Evolutionary conservation across 2,113 vertebrate genomes (phyloP), one percentile per base, ranked within the genome.

Genomic region (Amblyopsis rosae): DNA sequence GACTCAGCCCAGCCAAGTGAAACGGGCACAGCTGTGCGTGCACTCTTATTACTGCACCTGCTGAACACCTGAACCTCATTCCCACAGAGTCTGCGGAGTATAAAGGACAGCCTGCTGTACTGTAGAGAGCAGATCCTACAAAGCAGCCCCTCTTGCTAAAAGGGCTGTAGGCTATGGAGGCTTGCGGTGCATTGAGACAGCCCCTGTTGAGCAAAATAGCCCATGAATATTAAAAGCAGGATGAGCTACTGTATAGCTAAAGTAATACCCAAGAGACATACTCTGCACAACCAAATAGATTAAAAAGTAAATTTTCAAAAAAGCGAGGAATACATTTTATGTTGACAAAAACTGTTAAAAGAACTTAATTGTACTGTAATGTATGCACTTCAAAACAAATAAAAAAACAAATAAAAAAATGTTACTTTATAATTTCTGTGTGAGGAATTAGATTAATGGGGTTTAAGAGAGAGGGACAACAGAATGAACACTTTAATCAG

Each of bases 11-110:
- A 77, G 83, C 84, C 79, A 81, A 77, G 53, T 55, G 70, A 74
- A 74, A 70, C 50, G 63, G 76, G 73, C 32, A 62, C 73, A 84
- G 72, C 62, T 65, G 62, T 33, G 65, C 80, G 82, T 83, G 85
- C 76, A 80, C 74, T 41, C 57, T 12, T 3, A 3, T 75, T 65
- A 2, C 10, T 58, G 73, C 87, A 89, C 79, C 87, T 88, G 84
- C 80, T 78, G 69, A 67, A 77, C 83, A 89, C 87, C 87, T 85
- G 86, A 84, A 72, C 75, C 83, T 77, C 69, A 26, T 26, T 26
- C 26, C 26, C 26, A 26, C 26, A 26, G 26, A 26, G 26, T 26
- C 26, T 26, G 26, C 0, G 35, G 35, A 5, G 35, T 8, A 41
- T 41, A 41, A 41, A 8, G 35, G 35, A 41, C 5, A 41, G 35